Evolutionary conservation across 2,888 invertebrate genomes (phyloP), one percentile per base, ranked within the genome.

Genomic region (Drosophila gaucha): DNA sequence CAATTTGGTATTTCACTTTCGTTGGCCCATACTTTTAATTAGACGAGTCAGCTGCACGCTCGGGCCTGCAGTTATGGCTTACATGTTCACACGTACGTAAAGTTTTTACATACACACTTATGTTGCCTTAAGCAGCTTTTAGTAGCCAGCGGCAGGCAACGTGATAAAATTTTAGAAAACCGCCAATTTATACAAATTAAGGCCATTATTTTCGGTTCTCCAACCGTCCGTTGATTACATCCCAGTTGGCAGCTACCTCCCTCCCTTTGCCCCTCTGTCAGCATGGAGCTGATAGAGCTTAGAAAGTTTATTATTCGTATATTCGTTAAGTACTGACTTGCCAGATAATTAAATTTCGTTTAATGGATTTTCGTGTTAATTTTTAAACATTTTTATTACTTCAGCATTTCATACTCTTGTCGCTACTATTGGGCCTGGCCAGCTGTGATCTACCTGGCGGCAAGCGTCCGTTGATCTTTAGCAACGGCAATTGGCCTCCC

Each of bases 81-180:
- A 41, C 49, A 12, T 18, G 24, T 14, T 22, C 5, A 47, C 39
- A 47, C 16, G 18, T 31, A 31, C 22, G 12, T 5, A 4, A n/a
- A n/a, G 4, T 30, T 1, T n/a, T 6, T 26, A n/a, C 26, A 54
- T 39, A n/a, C 31, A 49, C 35, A 28, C 31, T 31, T 46, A 30
- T 26, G 18, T 47, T 47, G 41, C 63, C 22, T 67, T 76, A 70
- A 66, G 67, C 57, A 66, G 71, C 69, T n/a, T 54, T 55, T 51
- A 67, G 62, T 63, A 55, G 62, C 47, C 43, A 60, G 33, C 46
- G 46, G 63, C 69, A 66, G 83, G 78, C 79, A 75, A 85, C 85
- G 88, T 85, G 87, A 88, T 80, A 66, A 84, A 88, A 85, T 88
- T 88, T 84, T 88, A 78, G 84, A 86, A 86, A 85, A 83, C 78